Base-by-base conservation (phyloP, 2,113 vertebrate genomes). In the Percina caprodes region DNA sequence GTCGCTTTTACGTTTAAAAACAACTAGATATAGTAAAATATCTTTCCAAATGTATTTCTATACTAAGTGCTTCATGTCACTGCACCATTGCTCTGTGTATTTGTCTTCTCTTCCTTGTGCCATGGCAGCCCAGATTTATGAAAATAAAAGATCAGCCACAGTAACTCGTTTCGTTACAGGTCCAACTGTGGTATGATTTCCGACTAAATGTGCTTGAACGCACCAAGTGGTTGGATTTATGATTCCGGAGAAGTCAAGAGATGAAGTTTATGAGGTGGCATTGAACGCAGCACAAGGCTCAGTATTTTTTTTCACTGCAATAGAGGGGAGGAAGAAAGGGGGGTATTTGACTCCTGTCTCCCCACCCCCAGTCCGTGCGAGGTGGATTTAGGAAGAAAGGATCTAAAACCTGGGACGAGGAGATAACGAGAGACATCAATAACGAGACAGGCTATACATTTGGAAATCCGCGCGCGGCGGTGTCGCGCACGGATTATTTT, bases 381-480 rank as follows among this genome's bases (percentile, higher is more conserved):
- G 89, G 77, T 88, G 83, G 89, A 86, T 90, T 92, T 90, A 59
- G 84, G 85, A 93, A 89, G 92, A 93, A 93, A 91, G 75, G 72
- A 83, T 70, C 67, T 83, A 69, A 84, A 33, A 90, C 85, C 89
- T 92, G 90, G 84, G 83, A 91, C 90, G 90, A 75, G 73, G 67
- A 92, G 93, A 93, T 93, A 93, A 92, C 83, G 84, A 75, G 21
- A 71, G 77, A 71, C 92, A 49, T 74, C 79, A 62, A 68, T 72
- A 85, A 77, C 81, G 74, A 66, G 82, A 86, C 16, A 11, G 39
- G 39, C 39, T 42, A 79, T 48, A 78, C 78, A 54, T 70, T 83
- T 56, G 77, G 69, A 84, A 86, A 84, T 87, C 88, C 86, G 79
- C 67, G 89, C 80, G 86, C 82, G 46, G 69, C 78, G 82, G 71